Percentiles rank a stretch among this genome's conserved stretches.
These are phyloP conservation scores for Pipistrellus kuhlii DNA, from an alignment of 2,797 vertebrate genomes.

Conservation along the genomic window DNA sequence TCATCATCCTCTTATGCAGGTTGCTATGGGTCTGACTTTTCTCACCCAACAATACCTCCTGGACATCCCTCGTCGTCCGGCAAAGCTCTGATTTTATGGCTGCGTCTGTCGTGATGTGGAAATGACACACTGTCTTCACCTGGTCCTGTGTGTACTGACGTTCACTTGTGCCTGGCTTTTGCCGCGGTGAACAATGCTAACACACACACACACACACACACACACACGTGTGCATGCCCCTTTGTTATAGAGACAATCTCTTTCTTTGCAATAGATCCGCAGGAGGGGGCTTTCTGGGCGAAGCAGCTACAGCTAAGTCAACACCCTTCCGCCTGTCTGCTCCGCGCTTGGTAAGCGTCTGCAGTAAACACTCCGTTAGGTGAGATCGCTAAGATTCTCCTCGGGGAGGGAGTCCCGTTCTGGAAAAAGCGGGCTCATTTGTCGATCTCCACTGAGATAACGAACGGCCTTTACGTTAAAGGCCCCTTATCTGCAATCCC, in stretches of 20 bases:
- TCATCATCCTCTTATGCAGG: too few relatives aligned
- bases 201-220: too few relatives aligned
- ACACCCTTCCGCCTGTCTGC: background rate
- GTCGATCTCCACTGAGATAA: constrained; percentile 30
- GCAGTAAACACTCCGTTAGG: background rate
- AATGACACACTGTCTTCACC: background rate
- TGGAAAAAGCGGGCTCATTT: constrained; percentile 24
- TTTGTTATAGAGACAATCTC: background rate
- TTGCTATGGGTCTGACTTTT: background rate
- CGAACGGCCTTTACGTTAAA: background rate
- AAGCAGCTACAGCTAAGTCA: background rate
- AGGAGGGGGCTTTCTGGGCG: background rate
- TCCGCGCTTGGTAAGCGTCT: background rate
- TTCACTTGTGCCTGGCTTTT: background rate
- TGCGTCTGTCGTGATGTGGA: background rate
- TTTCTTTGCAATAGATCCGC: constrained; percentile 16
- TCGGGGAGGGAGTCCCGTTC: constrained; percentile 2
- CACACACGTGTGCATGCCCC: background rate
- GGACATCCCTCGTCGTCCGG: too few relatives aligned
- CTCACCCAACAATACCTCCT: background rate
- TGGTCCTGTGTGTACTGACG: background rate
- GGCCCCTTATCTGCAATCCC: constrained; percentile 58
- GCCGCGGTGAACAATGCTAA: background rate
- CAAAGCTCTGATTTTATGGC: background rate
- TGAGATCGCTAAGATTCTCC: background rate